These are phyloP conservation scores for Neoscelio sp. DNA, from an alignment of 2,888 invertebrate genomes.

Conservation along the genomic window DNA sequence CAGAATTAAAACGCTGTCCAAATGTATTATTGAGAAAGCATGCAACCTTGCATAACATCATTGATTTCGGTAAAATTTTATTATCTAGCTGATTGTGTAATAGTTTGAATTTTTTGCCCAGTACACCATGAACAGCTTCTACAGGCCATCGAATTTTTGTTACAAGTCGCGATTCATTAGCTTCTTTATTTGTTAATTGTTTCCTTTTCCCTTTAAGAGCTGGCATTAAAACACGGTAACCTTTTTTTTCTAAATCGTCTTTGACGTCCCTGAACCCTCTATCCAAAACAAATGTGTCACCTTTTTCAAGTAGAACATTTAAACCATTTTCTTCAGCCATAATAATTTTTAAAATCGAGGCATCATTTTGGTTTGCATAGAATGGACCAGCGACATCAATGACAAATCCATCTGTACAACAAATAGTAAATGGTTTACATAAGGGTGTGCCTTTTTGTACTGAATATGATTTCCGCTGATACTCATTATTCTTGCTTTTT, in stretches of 20 bases:
- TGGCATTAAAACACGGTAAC: conserved; percentile 69
- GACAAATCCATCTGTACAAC: too few species aligned
- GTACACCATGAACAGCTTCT: conserved; percentile 68
- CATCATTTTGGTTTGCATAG: too few species aligned
- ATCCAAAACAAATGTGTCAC: too few species aligned
- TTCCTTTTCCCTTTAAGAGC: conserved; percentile 70
- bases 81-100: conserved; percentile 67
- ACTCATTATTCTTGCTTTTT: too few species aligned
- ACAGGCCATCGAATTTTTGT: conserved; percentile 66
- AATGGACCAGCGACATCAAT: too few species aligned
- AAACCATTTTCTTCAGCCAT: too few species aligned
- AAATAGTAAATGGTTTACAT: too few species aligned
- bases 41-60: conserved; percentile 36
- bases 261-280: too few species aligned
- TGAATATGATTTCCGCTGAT: too few species aligned
- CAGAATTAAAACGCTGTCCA: conserved; percentile 59
- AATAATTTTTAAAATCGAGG: too few species aligned
- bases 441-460: too few species aligned
- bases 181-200: conserved; percentile 66
- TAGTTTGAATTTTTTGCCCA: conserved; percentile 66
- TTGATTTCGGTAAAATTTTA: conserved; percentile 55
- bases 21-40: conserved; percentile 49
- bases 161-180: conserved; percentile 67
- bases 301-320: too few species aligned
- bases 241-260: conserved; percentile 42